Percentiles rank a stretch among this genome's conserved stretches.
These are phyloP conservation scores for Rhea americana DNA, from an alignment of 2,113 vertebrate genomes.

Conservation along the genomic window DNA sequence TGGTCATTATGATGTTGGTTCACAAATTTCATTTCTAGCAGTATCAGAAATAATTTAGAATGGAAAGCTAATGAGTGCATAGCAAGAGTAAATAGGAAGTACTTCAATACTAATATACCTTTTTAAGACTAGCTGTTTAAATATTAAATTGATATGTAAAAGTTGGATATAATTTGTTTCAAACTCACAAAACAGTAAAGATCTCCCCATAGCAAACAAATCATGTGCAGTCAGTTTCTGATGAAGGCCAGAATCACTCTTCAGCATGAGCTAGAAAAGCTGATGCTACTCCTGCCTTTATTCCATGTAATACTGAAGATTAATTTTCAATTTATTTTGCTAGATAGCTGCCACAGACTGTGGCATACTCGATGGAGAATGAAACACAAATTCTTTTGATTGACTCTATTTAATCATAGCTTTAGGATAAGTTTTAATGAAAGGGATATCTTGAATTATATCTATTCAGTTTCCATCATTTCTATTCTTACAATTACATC, in stretches of 20 bases:
- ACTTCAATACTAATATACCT: not conserved
- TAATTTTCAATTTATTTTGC: not conserved
- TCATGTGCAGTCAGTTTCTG: not conserved
- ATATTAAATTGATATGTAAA: not conserved
- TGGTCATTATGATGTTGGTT: not conserved
- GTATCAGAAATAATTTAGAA: not conserved
- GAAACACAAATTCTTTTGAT: not conserved
- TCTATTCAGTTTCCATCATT: not conserved
- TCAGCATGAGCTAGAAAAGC: not conserved
- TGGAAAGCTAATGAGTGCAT: not conserved
- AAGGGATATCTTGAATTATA: not conserved
- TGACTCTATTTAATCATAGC: not conserved
- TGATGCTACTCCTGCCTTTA: not conserved
- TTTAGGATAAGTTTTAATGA: not conserved
- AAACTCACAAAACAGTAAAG: not conserved
- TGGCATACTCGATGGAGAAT: not conserved
- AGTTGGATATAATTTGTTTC: not conserved
- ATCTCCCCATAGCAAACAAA: not conserved
- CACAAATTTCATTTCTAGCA: constrained; percentile 29
- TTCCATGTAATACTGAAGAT: not conserved
- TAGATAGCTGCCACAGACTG: not conserved
- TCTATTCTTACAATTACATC: not conserved
- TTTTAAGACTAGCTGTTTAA: not conserved
- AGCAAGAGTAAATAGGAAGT: not conserved
- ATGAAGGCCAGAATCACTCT: constrained; percentile 6